Percentiles rank a stretch among this genome's conserved stretches.
These are phyloP conservation scores for Eurosta solidaginis DNA, from an alignment of 1,140 invertebrate genomes.

Conservation along the genomic window DNA sequence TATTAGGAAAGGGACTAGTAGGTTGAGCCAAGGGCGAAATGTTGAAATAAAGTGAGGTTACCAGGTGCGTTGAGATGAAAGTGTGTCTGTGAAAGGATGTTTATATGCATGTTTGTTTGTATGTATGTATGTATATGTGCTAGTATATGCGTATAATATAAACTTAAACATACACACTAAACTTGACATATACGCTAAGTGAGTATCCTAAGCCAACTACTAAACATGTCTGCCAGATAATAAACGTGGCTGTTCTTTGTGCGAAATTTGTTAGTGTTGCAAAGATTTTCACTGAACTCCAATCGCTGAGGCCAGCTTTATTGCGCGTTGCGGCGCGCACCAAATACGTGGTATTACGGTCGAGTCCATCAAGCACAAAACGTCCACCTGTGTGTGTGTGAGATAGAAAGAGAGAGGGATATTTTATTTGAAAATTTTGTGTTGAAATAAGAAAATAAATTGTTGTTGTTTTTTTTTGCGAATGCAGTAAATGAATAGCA, in stretches of 20 bases:
- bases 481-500: too few species aligned
- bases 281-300: constrained; percentile 48
- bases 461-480: too few species aligned
- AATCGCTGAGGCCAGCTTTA: constrained; percentile 59
- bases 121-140: too few species aligned
- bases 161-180: constrained; percentile 15
- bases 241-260: neutral
- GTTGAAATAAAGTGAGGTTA: neutral
- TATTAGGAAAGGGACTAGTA: neutral
- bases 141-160: too few species aligned
- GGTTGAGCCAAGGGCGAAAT: neutral
- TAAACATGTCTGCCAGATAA: constrained; percentile 14
- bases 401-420: neutral
- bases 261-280: constrained; percentile 41
- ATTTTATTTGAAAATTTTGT: neutral
- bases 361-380: constrained; percentile 52
- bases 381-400: constrained; percentile 43
- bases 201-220: constrained; percentile 22
- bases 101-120: neutral
- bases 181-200: constrained; percentile 20
- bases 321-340: constrained; percentile 59
- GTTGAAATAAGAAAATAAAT: neutral
- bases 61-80: neutral
- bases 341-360: constrained; percentile 56
- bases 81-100: neutral